Base-by-base conservation (phyloP, 2,888 invertebrate species). In the Cyclophora punctaria region DNA sequence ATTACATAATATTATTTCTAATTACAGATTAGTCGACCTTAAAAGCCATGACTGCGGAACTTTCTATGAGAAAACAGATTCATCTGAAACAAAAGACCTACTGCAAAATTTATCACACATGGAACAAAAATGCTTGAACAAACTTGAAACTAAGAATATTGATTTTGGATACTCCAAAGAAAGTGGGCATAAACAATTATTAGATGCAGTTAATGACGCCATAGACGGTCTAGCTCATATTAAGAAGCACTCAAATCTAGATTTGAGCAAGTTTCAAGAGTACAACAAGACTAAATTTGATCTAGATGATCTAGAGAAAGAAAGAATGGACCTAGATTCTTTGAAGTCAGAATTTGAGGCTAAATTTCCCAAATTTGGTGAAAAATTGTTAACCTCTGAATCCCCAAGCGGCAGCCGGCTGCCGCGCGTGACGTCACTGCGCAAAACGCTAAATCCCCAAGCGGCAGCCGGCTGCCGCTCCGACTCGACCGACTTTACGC, bases 151-250 rank as follows among this genome's bases (percentile, higher is more conserved):
- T 0, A 81, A 77, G 49, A 82, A 85, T 5, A 69, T 89, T 0
- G 82, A 87, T 37, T 80, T 88, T 47, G 89, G 88, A 0, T 85
- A 76, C 47, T 60, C 76, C 34, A 74, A 81, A 34, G 67, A 71
- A 0, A 73, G 71, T 0, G 86, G 87, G 0, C 85, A 85, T 48
- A 71, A 78, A 45, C 80, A 87, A 49, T 55, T 89, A 0, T 46
- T 87, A 2, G 82, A 87, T 1, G 84, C 86, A 0, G 83, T 89
- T 0, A 79, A 75, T 0, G 85, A 88, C 44, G 82, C 87, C 1
- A 74, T 86, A 0, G 72, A 78, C 0, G 84, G 84, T 0, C 57
- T 89, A 2, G 80, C 80, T 35, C 66, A 79, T 7, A 83, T 89
- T 0, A 85, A 83, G 57, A 80, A 71, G 33, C 78, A 83, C 52